Evolutionary conservation across 53 echinoderm and acorn worm species (phyloP).

Genomic region (Patiria pectinifera): DNA sequence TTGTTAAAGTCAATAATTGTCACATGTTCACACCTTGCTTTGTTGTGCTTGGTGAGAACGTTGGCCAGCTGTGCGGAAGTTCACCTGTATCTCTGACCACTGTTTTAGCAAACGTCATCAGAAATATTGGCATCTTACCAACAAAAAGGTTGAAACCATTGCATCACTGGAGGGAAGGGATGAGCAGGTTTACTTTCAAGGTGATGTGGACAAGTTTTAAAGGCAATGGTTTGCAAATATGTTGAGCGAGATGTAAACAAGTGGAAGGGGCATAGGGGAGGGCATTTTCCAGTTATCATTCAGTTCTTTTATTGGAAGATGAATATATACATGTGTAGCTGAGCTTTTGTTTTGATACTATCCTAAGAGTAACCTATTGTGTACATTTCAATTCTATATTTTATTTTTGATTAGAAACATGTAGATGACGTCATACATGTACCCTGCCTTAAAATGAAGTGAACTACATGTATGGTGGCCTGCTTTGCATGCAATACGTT

Average conservation of each 20-base stretch:
- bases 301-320: too few relatives aligned
- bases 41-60: not conserved
- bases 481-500: not conserved
- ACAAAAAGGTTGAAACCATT: slow-evolving; percentile 25
- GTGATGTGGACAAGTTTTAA: not conserved
- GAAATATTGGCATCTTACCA: slow-evolving; percentile 37
- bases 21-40: not conserved
- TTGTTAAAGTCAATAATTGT: slow-evolving; percentile 4
- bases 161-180: not conserved
- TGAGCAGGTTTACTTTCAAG: not conserved
- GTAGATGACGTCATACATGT: not conserved
- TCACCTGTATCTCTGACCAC: not conserved
- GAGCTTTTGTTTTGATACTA: not conserved
- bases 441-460: not conserved
- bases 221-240: too few relatives aligned
- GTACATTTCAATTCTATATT: not conserved
- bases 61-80: slow-evolving; percentile 1
- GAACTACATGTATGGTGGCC: not conserved
- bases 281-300: too few relatives aligned
- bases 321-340: too few relatives aligned
- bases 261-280: too few relatives aligned
- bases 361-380: too few relatives aligned
- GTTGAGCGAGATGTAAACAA: too few relatives aligned
- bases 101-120: slow-evolving; percentile 24
- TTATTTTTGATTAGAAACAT: not conserved